These are phyloP conservation scores for Bibio marci DNA, from an alignment of 2,888 invertebrate genomes.

Conservation along the genomic window DNA sequence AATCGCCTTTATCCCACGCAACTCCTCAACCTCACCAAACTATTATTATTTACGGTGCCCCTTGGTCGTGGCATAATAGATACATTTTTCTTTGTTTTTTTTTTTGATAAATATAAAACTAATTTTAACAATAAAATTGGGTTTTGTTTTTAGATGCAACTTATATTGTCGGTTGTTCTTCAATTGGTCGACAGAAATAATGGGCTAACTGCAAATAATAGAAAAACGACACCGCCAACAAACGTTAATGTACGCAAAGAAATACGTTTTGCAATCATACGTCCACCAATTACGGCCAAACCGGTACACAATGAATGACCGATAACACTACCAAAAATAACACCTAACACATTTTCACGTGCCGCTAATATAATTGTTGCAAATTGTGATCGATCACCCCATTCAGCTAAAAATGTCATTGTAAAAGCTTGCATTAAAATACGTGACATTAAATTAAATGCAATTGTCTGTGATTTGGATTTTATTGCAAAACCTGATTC, in stretches of 20 bases:
- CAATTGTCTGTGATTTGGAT: slow-evolving; percentile 28
- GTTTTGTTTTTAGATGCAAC: too few species aligned
- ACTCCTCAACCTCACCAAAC: too few species aligned
- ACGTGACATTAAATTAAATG: slow-evolving; percentile 43
- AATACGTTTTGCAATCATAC: slow-evolving; percentile 92
- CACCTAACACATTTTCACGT: slow-evolving; percentile 85
- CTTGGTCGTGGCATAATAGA: too few species aligned
- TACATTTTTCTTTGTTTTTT: too few species aligned
- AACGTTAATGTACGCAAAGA: slow-evolving; percentile 92
- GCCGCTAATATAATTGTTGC: slow-evolving; percentile 96
- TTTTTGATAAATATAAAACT: too few species aligned
- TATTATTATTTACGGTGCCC: too few species aligned
- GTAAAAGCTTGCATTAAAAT: slow-evolving; percentile 86
- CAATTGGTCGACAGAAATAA: slow-evolving; percentile 67
- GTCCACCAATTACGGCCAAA: slow-evolving; percentile 88
- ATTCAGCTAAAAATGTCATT: slow-evolving; percentile 94
- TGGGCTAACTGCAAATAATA: slow-evolving; percentile 85
- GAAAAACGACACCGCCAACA: slow-evolving; percentile 88
- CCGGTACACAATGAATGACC: slow-evolving; percentile 96
- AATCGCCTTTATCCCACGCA: too few species aligned
- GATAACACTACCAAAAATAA: slow-evolving; percentile 80
- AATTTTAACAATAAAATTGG: too few species aligned
- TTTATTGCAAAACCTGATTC: slow-evolving; percentile 18
- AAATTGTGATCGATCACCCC: slow-evolving; percentile 96
- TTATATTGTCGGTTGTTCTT: not conserved